Base-by-base conservation (phyloP, 2,113 vertebrate species). In the Dolichallabes microphthalmus region DNA sequence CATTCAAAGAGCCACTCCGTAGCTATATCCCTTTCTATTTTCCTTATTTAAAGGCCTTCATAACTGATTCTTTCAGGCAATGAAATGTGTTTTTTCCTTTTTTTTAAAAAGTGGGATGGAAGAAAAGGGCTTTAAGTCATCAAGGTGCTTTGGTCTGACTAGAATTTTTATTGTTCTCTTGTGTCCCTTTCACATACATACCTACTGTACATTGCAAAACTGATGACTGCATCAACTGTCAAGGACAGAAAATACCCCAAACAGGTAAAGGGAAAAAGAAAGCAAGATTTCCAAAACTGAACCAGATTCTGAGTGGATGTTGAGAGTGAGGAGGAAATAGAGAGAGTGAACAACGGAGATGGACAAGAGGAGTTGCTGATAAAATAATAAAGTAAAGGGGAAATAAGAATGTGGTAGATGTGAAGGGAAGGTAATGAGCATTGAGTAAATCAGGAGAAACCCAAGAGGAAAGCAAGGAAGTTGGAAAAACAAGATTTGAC, bases 261-360 rank as follows among this genome's bases (percentile, higher is more conserved):
- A 64, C 83, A 50, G 79, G 25, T 57, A 66, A 22, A 84, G 63
- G 82, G 53, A 30, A 82, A 57, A 82, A 53, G 2, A 4, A 82
- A 83, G 61, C 20, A 83, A 73, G 81, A 87, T 82, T 87, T 80
- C 61, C 73, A 84, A 60, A 87, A 87, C 61, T 58, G 78, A 87
- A 83, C 32, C 12, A 66, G 85, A 83, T 79, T 64, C 76, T 39
- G 50, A 80, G 60, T 57, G 63, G 58, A 85, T 63, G n/a, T 13
- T 77, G 57, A 78, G 45, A 84, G 39, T 3, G 61, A 78, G 35
- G 6, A 25, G 25, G 80, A 55, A 50, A 58, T n/a, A 86, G 64
- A 71, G 11, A 39, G 25, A 71, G 30, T 83, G 19, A 32, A 77
- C n/a, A 76, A 30, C 9, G 20, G 17, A 32, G 53, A 19, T 19